Conservation (phyloP, 2,888 invertebrate species). For the Terebella lapidaria region DNA sequence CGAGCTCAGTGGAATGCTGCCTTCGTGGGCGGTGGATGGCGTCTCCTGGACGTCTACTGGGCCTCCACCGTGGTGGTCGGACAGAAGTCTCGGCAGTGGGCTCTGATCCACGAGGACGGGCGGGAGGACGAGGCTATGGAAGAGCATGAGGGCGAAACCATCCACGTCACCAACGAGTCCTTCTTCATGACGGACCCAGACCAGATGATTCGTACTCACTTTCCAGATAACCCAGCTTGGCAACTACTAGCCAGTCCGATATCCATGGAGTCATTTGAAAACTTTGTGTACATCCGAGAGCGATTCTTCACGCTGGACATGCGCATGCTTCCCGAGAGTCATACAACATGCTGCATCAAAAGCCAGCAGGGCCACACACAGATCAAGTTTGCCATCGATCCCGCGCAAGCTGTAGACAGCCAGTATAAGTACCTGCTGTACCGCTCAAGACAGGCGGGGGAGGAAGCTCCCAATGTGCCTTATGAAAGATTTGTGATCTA, state of each 20-base stretch:
- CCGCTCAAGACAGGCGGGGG: conserved; percentile 1
- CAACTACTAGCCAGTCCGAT: conserved; percentile 40
- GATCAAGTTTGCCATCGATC: conserved; percentile 30
- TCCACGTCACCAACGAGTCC: conserved; percentile 46
- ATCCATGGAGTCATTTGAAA: conserved; percentile 34
- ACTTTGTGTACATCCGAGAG: conserved; percentile 43
- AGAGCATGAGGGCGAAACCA: conserved; percentile 34
- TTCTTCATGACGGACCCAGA: conserved; percentile 49
- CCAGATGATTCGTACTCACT: conserved; percentile 43
- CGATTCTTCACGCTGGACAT: conserved; percentile 40
- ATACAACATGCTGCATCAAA: conserved; percentile 30
- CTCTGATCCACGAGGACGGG: conserved; percentile 38
- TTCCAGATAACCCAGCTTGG: conserved; percentile 43
- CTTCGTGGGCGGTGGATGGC: conserved; percentile 42
- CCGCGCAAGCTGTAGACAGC: conserved; percentile 31
- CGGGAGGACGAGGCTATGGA: conserved; percentile 29
- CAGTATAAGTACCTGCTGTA: conserved; percentile 46
- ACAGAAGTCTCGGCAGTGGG: conserved; percentile 40
- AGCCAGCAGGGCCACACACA: conserved; percentile 38
- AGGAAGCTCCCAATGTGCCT: conserved; percentile 3
- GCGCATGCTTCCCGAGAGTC: conserved; percentile 29
- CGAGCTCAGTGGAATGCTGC: conserved; percentile 51
- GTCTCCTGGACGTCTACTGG: conserved; percentile 48
- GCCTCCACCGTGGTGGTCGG: conserved; percentile 46
- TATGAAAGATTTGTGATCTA: conserved; percentile 45